Evolutionary conservation across 2,113 vertebrate species (phyloP), one percentile per base, ranked within the genome.

Genomic region (Callocephalon fimbriatum): DNA sequence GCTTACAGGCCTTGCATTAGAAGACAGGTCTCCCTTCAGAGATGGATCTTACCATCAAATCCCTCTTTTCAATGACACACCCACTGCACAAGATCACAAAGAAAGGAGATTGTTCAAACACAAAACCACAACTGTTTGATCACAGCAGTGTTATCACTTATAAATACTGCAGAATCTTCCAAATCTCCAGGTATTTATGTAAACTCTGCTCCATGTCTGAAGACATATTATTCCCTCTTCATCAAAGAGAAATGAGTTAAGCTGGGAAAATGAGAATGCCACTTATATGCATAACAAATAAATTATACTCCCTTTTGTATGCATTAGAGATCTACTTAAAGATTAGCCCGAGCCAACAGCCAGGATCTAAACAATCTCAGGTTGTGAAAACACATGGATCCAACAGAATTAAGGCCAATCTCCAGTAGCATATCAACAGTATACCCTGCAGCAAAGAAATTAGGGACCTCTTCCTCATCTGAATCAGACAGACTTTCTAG

Each of bases 61-160:
- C 96, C 78, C 29, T 92, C 95, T 95, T 96, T 97, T 95, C 94
- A 96, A 18, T 90, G 67, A 84, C 93, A 92, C 97, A 94, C 91
- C 95, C 82, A 94, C 67, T 10, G 17, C 72, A 95, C 86, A 95
- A 82, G 87, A 95, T 87, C 91, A 95, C 96, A 97, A 97, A 95
- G 95, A 85, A 95, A 81, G 32, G 61, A 58, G 58, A 90, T 83
- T 90, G 77, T 75, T 97, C 89, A 61, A 91, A 91, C 74, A 94
- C 79, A 81, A 95, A 96, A 66, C 91, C 88, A 94, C 91, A 96
- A 81, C 92, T 90, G 95, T 96, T 94, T 97, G 94, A 94, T 97
- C 96, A 95, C 81, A 92, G 70, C 51, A 85, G 62, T 50, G 48
- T 83, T 97, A 96, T 96, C 91, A 62, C 54, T 66, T 82, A 58